Conservation (phyloP, 2,888 invertebrate genomes). For the Mystacides longicornis region DNA sequence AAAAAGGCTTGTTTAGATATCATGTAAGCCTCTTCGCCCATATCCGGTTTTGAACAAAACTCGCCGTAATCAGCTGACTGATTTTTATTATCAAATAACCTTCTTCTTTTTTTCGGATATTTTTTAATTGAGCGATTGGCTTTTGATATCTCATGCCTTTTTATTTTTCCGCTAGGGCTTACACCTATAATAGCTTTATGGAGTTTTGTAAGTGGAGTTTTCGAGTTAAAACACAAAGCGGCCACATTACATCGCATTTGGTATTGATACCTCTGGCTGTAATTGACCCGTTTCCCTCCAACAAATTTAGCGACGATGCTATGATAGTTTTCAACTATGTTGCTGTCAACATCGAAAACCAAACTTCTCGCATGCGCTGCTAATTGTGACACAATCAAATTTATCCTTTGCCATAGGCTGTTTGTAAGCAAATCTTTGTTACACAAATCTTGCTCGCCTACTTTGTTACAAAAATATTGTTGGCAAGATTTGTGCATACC, state of each 20-base stretch:
- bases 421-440: not conserved
- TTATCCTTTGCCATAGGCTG: not conserved
- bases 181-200: constrained; percentile 22
- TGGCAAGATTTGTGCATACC: not conserved
- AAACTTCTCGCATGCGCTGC: constrained; percentile 21
- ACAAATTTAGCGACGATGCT: constrained; percentile 30
- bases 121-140: constrained; percentile 15
- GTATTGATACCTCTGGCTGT: constrained; percentile 28
- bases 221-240: constrained; percentile 29
- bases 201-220: constrained; percentile 18
- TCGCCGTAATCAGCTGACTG: not conserved
- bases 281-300: constrained; percentile 32
- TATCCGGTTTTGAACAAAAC: constrained; percentile 9
- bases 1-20: constrained; percentile 12
- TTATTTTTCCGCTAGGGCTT: constrained; percentile 13
- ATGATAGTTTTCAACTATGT: constrained; percentile 30
- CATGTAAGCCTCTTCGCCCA: constrained; percentile 8
- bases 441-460: not conserved
- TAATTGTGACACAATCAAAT: constrained; percentile 2
- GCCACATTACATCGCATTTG: constrained; percentile 30
- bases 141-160: constrained; percentile 18
- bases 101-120: not conserved
- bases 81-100: not conserved
- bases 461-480: not conserved
- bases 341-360: constrained; percentile 29